Conservation (phyloP, 2,113 vertebrate genomes). For the Gasterosteus aculeatus region DNA sequence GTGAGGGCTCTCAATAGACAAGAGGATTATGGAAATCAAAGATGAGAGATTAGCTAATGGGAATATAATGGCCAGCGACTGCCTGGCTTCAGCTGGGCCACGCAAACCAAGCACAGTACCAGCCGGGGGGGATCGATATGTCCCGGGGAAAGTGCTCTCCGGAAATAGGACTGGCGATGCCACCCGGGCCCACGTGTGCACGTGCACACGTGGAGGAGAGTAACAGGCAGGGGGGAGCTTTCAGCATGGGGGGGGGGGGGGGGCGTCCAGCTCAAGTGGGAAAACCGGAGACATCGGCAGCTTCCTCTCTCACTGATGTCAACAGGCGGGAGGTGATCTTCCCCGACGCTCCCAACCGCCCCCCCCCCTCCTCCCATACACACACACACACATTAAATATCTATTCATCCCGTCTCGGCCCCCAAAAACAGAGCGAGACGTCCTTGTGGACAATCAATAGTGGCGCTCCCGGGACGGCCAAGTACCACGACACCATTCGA, state of each 20-base stretch:
- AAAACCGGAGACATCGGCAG: slow-evolving; percentile 59
- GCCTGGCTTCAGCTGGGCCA: slow-evolving; percentile 67
- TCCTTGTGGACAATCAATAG: slow-evolving; percentile 75
- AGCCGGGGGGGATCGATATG: slow-evolving; percentile 58
- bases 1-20: slow-evolving; percentile 77
- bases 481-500: slow-evolving; percentile 67
- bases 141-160: slow-evolving; percentile 45
- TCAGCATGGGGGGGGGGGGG: slow-evolving; percentile 44
- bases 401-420: slow-evolving; percentile 53
- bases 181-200: slow-evolving; percentile 10
- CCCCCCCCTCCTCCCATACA: slow-evolving; percentile 7
- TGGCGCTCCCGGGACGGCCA: slow-evolving; percentile 43
- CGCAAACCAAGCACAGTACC: slow-evolving; percentile 71
- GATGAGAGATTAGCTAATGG: slow-evolving; percentile 84
- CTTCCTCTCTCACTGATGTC: slow-evolving; percentile 71
- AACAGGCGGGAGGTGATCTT: slow-evolving; percentile 68
- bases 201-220: slow-evolving; percentile 7
- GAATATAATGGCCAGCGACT: slow-evolving; percentile 78
- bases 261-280: slow-evolving; percentile 51
- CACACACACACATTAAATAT: slow-evolving; percentile 59
- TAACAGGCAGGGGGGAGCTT: slow-evolving; percentile 63
- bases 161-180: slow-evolving; percentile 4
- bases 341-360: slow-evolving; percentile 12
- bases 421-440: slow-evolving; percentile 54
- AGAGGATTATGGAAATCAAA: slow-evolving; percentile 83